Evolutionary conservation across 2,113 vertebrate species (phyloP).

Genomic region (Pseudorasbora parva): DNA sequence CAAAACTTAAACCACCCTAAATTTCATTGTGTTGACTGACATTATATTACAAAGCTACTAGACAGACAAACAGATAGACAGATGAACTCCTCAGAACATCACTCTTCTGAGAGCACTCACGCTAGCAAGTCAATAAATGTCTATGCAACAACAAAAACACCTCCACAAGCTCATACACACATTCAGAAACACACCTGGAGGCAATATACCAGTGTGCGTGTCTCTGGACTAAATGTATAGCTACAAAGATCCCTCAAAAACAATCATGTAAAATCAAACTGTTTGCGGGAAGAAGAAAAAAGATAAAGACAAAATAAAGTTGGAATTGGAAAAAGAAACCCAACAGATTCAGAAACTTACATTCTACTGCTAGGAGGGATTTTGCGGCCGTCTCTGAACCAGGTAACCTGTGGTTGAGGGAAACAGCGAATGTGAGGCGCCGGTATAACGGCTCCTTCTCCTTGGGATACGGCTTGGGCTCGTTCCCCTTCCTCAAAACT

Average conservation of each 20-base stretch:
- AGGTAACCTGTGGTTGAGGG: constrained; percentile 94
- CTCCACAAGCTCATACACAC: not conserved
- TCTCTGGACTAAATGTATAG: not conserved
- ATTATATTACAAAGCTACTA: too few relatives aligned
- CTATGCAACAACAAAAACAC: not conserved
- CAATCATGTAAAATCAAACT: not conserved
- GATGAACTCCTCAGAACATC: not conserved
- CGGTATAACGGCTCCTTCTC: constrained; percentile 86
- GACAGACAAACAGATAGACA: not conserved
- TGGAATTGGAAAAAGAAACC: not conserved
- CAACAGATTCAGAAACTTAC: constrained; percentile 74
- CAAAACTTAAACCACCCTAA: too few relatives aligned
- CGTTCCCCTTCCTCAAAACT: constrained; percentile 90
- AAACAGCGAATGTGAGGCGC: constrained; percentile 92
- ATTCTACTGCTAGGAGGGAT: constrained; percentile 96
- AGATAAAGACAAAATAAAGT: not conserved
- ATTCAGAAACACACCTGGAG: constrained; percentile 25
- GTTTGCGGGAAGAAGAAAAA: not conserved
- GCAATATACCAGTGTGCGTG: constrained; percentile 46
- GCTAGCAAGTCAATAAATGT: not conserved
- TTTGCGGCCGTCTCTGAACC: constrained; percentile 95
- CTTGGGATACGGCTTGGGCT: constrained; percentile 86
- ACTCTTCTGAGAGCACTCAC: not conserved
- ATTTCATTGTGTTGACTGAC: too few relatives aligned
- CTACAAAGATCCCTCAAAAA: not conserved